A percentile compares a stretch with the other conserved stretches of the same genome.
phyloP scores from a whole-genome alignment of 2,888 invertebrate genomes.

The Neria commutata region DNA sequence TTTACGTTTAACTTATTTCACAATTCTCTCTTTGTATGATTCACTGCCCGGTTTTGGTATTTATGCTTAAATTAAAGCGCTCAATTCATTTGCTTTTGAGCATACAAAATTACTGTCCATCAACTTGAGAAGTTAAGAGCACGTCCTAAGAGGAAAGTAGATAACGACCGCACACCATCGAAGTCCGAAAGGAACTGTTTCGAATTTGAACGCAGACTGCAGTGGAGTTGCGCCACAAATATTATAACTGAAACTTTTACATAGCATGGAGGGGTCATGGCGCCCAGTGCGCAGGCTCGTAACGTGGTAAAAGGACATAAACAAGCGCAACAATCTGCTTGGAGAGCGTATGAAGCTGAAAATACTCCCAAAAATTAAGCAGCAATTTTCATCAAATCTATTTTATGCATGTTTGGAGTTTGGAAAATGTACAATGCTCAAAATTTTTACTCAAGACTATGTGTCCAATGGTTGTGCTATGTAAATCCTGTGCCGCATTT shows the following conservation, averaged over 20 bases:
- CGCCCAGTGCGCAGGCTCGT: neutral
- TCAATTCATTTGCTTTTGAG: no score
- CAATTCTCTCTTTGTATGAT: no score
- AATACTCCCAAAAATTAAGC: no score
- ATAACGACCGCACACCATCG: constrained; percentile 18
- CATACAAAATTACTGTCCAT: no score
- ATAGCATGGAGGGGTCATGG: neutral
- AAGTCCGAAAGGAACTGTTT: constrained; percentile 31
- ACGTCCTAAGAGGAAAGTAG: constrained; percentile 9
- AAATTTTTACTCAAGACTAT: no score
- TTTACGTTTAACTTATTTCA: no score
- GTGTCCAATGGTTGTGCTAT: no score
- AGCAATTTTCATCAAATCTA: no score
- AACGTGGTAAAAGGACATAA: constrained; percentile 12
- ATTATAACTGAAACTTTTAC: neutral
- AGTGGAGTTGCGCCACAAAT: neutral
- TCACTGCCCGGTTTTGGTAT: no score
- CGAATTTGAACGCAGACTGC: constrained; percentile 10
- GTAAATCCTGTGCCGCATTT: neutral
- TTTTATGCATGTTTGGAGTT: no score
- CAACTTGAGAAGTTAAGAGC: neutral
- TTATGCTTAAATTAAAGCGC: no score
- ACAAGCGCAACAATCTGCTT: constrained; percentile 29
- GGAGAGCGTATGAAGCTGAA: neutral
- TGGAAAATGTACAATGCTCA: no score